phyloP scores from a whole-genome alignment of 2,888 invertebrate species.

The Chloroclysta siterata region DNA sequence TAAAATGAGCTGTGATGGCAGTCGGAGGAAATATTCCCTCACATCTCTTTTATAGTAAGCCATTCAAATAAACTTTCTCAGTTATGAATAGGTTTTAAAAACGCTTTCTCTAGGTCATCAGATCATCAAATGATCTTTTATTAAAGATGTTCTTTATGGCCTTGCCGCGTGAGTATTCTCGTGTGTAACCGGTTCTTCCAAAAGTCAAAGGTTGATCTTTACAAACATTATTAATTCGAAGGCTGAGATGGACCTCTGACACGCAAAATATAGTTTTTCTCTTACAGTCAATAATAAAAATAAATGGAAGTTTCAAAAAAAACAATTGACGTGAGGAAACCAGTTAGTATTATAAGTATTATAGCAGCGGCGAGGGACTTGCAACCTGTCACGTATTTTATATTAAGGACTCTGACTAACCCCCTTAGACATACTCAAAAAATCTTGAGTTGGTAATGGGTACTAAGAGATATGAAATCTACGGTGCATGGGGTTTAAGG shows the following conservation, averaged over 20 bases:
- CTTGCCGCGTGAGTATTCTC: not conserved
- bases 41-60: not conserved
- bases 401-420: no score
- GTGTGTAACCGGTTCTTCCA: slow-evolving; percentile 1
- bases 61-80: not conserved
- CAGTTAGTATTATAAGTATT: no score
- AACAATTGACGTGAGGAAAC: no score
- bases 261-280: not conserved
- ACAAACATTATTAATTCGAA: slow-evolving; percentile 25
- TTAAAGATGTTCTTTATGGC: not conserved
- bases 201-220: slow-evolving; percentile 27
- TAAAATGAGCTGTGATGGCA: no score
- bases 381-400: no score
- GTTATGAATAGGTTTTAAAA: slow-evolving; percentile 1
- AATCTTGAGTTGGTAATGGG: no score
- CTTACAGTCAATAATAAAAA: not conserved
- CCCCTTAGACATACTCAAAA: no score
- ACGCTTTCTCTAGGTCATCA: slow-evolving; percentile 6
- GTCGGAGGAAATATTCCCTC: no score
- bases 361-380: no score
- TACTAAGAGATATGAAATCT: no score
- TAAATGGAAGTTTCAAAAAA: no score
- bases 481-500: no score
- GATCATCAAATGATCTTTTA: slow-evolving; percentile 1
- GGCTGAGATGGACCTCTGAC: slow-evolving; percentile 22